Conservation (phyloP, 2,797 vertebrate species). For the Cuniculus paca region DNA sequence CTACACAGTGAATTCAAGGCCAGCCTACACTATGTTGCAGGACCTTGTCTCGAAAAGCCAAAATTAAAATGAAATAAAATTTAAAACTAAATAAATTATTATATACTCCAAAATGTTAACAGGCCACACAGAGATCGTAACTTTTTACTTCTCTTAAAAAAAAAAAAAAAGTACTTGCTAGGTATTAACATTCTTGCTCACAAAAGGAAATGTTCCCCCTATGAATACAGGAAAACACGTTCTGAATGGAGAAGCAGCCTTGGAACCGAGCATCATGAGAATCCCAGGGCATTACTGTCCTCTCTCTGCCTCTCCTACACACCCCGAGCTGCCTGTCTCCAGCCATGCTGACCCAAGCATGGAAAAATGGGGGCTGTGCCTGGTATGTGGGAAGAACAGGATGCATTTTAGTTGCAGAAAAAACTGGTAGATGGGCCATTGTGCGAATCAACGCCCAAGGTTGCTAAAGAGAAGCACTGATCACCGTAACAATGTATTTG, state of each 20-base stretch:
- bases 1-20: background rate
- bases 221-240: background rate
- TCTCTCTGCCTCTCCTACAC: background rate
- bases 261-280: background rate
- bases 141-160: background rate
- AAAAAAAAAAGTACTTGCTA: background rate
- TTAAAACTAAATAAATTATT: background rate
- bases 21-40: background rate
- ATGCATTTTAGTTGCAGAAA: background rate
- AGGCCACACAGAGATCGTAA: background rate
- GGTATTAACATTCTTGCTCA: constrained; percentile 9
- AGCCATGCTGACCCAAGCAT: background rate
- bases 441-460: background rate
- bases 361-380: background rate
- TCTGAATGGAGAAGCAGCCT: background rate
- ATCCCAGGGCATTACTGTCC: background rate
- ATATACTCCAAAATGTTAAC: background rate
- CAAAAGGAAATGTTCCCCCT: constrained; percentile 37
- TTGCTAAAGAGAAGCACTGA: background rate
- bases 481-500: background rate
- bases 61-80: background rate
- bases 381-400: no score
- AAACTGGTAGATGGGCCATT: background rate
- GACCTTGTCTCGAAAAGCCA: background rate
- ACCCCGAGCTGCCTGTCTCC: background rate